phyloP scores from a whole-genome alignment of 2,113 vertebrate species.

The Probosciger aterrimus region DNA sequence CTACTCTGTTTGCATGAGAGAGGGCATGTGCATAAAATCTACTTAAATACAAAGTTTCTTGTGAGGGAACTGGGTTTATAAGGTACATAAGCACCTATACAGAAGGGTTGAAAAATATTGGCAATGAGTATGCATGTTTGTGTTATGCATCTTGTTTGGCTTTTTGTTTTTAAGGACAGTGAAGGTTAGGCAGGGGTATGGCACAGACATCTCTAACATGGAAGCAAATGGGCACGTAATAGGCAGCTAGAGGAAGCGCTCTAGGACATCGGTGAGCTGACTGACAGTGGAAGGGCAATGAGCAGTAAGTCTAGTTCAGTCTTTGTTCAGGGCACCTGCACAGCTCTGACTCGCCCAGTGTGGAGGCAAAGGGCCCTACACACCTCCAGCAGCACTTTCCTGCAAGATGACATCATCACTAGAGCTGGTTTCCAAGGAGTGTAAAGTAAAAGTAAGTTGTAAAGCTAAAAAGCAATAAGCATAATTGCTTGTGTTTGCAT shows the following conservation, averaged over 20 bases:
- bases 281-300: background rate
- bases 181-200: background rate
- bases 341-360: background rate
- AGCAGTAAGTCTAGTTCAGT: background rate
- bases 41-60: background rate
- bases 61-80: background rate
- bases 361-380: background rate
- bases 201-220: background rate
- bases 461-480: background rate
- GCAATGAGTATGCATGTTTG: background rate
- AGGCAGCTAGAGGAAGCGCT: background rate
- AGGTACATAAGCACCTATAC: background rate
- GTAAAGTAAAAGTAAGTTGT: background rate
- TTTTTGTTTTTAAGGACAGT: background rate
- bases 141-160: background rate
- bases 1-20: background rate
- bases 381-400: background rate
- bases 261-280: background rate
- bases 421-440: background rate
- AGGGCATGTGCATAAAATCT: background rate
- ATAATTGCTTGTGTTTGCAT: background rate
- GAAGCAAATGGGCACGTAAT: background rate
- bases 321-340: background rate
- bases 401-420: background rate
- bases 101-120: background rate